Percentiles rank a stretch among this genome's conserved stretches.
These are phyloP conservation scores for Sphinx pinastri DNA, from an alignment of 2,888 invertebrate species.

Conservation along the genomic window DNA sequence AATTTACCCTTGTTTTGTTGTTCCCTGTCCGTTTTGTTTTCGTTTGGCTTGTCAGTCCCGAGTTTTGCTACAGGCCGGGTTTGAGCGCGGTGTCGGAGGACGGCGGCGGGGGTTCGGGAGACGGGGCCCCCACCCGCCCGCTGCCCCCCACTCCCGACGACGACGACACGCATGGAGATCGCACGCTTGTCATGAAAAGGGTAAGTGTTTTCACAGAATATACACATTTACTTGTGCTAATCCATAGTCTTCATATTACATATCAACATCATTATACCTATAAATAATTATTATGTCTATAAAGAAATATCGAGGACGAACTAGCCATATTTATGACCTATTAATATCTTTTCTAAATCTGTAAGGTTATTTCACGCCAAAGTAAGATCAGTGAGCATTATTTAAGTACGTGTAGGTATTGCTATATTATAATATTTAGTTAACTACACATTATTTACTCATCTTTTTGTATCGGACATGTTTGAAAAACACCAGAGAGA, in stretches of 20 bases:
- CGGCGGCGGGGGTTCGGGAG: conserved; percentile 36
- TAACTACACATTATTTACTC: conserved; percentile 63
- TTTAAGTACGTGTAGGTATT: conserved; percentile 37
- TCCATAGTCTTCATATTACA: conserved; percentile 28
- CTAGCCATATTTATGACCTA: conserved; percentile 32
- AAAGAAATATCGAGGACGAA: neutral
- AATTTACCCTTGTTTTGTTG: conserved; percentile 42
- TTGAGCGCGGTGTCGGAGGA: conserved; percentile 74
- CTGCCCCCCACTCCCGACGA: conserved; percentile 98
- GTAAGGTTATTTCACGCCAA: conserved; percentile 67
- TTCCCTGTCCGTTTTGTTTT: conserved; percentile 47
- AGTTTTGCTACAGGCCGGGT: conserved; percentile 92
- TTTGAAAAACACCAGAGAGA: conserved; percentile 74
- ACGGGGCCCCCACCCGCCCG: conserved; percentile 95
- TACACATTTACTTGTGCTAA: conserved; percentile 39
- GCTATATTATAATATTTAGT: conserved; percentile 46
- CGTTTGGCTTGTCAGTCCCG: conserved; percentile 86
- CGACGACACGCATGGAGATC: conserved; percentile 91
- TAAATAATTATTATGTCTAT: neutral
- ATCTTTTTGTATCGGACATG: conserved; percentile 76
- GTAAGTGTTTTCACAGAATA: conserved; percentile 83
- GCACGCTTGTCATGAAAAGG: conserved; percentile 96
- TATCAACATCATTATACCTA: conserved; percentile 16
- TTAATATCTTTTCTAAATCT: conserved; percentile 31
- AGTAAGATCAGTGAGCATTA: conserved; percentile 79